These are phyloP conservation scores for Probaryconus sp. DNA, from an alignment of 1,140 invertebrate species.

Conservation along the genomic window DNA sequence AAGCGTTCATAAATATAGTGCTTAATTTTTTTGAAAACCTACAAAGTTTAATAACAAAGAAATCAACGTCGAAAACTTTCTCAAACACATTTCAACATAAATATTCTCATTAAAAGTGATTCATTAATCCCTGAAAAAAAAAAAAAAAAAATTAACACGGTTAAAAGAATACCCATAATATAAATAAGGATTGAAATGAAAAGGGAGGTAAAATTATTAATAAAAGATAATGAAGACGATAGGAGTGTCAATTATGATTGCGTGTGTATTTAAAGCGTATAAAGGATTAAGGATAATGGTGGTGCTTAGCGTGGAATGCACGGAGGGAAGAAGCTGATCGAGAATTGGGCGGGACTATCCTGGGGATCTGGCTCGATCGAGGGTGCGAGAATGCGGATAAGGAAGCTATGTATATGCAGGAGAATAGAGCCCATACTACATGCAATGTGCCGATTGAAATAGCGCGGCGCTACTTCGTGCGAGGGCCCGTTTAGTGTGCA, in stretches of 20 bases:
- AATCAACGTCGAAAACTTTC: too few relatives aligned
- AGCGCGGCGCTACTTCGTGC: slow-evolving; percentile 23
- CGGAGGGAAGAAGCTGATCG: slow-evolving; percentile 54
- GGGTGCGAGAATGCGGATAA: slow-evolving; percentile 50
- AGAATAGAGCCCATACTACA: slow-evolving; percentile 24
- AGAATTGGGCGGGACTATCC: slow-evolving; percentile 56
- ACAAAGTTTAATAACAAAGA: too few relatives aligned
- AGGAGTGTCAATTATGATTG: slow-evolving; percentile 38
- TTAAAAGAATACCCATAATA: too few relatives aligned
- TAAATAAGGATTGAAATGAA: too few relatives aligned
- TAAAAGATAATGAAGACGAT: too few relatives aligned
- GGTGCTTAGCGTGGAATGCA: slow-evolving; percentile 21
- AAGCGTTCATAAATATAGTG: too few relatives aligned
- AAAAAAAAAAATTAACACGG: too few relatives aligned
- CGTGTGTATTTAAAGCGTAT: slow-evolving; percentile 40
- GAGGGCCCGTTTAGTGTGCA: slow-evolving; percentile 45
- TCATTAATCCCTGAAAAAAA: too few relatives aligned
- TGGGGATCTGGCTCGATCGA: slow-evolving; percentile 53
- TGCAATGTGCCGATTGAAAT: slow-evolving; percentile 53
- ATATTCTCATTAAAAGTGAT: too few relatives aligned
- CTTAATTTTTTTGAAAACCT: too few relatives aligned
- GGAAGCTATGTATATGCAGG: slow-evolving; percentile 53
- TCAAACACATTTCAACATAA: too few relatives aligned
- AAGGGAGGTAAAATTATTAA: too few relatives aligned
- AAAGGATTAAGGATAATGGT: slow-evolving; percentile 44